A percentile compares a stretch with the other conserved stretches of the same genome.
These are phyloP conservation scores for Podarcis muralis DNA, from an alignment of 2,113 vertebrate genomes.

Conservation along the genomic window DNA sequence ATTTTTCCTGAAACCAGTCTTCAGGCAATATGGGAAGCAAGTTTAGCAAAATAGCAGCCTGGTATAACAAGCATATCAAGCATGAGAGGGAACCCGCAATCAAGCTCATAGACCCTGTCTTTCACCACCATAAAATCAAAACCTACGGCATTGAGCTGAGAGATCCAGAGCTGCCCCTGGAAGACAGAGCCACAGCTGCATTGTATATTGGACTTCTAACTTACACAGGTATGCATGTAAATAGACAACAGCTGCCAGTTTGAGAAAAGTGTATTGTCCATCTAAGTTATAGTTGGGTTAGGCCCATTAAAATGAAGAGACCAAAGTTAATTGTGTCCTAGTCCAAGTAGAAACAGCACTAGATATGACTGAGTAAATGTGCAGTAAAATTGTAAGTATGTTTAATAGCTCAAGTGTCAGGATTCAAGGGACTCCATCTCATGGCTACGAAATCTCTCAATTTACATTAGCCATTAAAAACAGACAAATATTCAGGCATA, in stretches of 20 bases:
- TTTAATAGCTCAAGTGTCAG: neutral
- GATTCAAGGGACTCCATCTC: too few species aligned
- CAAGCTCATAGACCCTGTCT: neutral
- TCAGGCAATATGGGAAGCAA: neutral
- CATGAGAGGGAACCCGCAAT: accelerated
- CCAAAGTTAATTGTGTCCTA: too few species aligned
- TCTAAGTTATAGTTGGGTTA: too few species aligned
- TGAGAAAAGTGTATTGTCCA: neutral
- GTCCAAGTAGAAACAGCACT: too few species aligned
- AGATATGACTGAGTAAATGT: neutral
- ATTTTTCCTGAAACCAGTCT: neutral
- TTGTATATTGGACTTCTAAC: constrained; percentile 39
- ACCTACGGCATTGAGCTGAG: neutral
- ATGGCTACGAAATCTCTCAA: too few species aligned
- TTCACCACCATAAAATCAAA: constrained; percentile 50
- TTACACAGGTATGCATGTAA: constrained; percentile 29
- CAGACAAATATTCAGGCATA: neutral
- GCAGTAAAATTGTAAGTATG: neutral
- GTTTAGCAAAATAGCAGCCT: constrained; percentile 2
- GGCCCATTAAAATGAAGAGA: too few species aligned
- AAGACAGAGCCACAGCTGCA: constrained; percentile 51
- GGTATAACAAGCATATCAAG: neutral
- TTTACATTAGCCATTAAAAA: too few species aligned
- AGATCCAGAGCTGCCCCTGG: neutral
- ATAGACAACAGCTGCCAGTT: neutral